Evolutionary conservation across 2,888 invertebrate species (phyloP).

Genomic region (Monoplex corrugatus): DNA sequence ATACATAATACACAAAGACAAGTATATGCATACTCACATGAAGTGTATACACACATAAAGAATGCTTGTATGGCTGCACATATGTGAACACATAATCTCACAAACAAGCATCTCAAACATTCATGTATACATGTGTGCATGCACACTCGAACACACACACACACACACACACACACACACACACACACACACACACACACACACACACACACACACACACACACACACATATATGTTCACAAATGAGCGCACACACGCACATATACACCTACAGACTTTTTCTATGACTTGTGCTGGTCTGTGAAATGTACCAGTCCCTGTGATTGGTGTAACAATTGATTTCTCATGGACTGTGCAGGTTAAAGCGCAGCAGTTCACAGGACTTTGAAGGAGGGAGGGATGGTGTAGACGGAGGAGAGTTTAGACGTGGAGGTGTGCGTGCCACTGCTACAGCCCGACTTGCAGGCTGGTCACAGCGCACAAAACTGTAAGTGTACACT

Average conservation of each 20-base stretch:
- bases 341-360: slow-evolving; percentile 57
- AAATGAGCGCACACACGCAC: background rate
- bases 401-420: slow-evolving; percentile 77
- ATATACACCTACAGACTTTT: background rate
- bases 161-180: background rate
- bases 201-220: background rate
- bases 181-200: background rate
- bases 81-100: background rate
- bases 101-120: background rate
- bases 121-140: background rate
- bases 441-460: slow-evolving; percentile 89
- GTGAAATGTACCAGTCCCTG: background rate
- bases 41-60: background rate
- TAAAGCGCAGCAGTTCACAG: slow-evolving; percentile 83
- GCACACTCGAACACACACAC: background rate
- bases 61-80: background rate
- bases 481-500: slow-evolving; percentile 40
- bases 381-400: slow-evolving; percentile 78
- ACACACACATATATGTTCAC: background rate
- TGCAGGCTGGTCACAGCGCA: slow-evolving; percentile 70
- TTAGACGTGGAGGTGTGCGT: slow-evolving; percentile 87
- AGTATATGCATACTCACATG: too few species aligned
- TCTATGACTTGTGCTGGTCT: background rate
- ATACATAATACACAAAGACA: too few species aligned
- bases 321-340: background rate